Evolutionary conservation across 2,888 invertebrate genomes (phyloP).

Genomic region (Sinohyriopsis cumingii): DNA sequence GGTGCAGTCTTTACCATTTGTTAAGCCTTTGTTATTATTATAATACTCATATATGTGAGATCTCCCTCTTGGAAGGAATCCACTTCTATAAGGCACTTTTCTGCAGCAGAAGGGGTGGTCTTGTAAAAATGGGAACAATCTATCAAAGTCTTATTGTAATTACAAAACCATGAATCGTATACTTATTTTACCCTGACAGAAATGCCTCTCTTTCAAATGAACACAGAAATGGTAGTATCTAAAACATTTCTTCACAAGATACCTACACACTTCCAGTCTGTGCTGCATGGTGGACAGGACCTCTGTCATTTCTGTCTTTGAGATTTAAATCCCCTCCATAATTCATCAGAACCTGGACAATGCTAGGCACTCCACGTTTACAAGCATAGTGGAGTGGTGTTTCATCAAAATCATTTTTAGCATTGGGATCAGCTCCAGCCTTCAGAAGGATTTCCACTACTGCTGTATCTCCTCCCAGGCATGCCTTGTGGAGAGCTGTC

Average conservation of each 20-base stretch:
- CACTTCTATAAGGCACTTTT: too few relatives aligned
- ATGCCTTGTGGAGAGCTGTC: conserved; percentile 65
- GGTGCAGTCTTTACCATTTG: too few relatives aligned
- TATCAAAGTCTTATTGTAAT: too few relatives aligned
- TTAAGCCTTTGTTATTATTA: too few relatives aligned
- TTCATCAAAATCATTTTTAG: conserved; percentile 60
- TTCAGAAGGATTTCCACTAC: conserved; percentile 56
- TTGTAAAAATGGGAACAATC: too few relatives aligned
- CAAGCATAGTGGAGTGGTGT: conserved; percentile 69
- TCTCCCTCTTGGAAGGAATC: too few relatives aligned
- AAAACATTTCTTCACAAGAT: not conserved
- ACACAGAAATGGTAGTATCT: too few relatives aligned
- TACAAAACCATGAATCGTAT: too few relatives aligned
- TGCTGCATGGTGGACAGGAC: conserved; percentile 64
- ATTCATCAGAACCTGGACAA: conserved; percentile 58
- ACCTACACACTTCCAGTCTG: conserved; percentile 69
- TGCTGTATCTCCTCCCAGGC: conserved; percentile 57
- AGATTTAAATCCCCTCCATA: conserved; percentile 56
- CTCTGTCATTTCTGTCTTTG: conserved; percentile 58
- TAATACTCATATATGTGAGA: too few relatives aligned
- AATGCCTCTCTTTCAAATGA: too few relatives aligned
- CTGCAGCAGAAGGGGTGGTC: too few relatives aligned
- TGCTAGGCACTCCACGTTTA: conserved; percentile 58
- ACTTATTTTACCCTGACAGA: too few relatives aligned
- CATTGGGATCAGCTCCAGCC: conserved; percentile 64